Percentiles rank a stretch among this genome's conserved stretches.
These are phyloP conservation scores for Drosophila eohydei DNA, from an alignment of 2,888 invertebrate species.

Conservation along the genomic window DNA sequence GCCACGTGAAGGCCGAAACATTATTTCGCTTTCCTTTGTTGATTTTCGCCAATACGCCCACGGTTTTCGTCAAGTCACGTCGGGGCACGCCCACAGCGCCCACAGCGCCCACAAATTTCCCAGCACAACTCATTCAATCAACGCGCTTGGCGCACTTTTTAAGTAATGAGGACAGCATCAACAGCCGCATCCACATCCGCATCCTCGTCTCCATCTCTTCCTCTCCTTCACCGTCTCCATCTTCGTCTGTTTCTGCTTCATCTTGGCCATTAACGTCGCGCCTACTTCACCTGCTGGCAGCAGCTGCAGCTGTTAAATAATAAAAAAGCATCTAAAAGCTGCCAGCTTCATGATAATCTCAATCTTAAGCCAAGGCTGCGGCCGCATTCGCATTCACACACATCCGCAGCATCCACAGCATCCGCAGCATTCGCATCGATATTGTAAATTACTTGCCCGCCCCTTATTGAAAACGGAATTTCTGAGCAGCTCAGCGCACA, in stretches of 20 bases:
- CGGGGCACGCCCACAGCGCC: slow-evolving; percentile 16
- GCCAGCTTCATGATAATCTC: slow-evolving; percentile 47
- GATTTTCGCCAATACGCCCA: slow-evolving; percentile 26
- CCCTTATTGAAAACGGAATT: slow-evolving; percentile 37
- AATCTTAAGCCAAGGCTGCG: slow-evolving; percentile 58
- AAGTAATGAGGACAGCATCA: slow-evolving; percentile 70
- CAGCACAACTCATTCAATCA: slow-evolving; percentile 67
- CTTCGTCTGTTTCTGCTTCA: not conserved
- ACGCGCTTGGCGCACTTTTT: slow-evolving; percentile 64
- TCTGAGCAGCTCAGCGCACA: slow-evolving; percentile 20
- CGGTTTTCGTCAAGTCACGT: slow-evolving; percentile 13
- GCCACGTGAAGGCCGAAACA: slow-evolving; percentile 26
- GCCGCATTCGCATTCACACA: slow-evolving; percentile 37
- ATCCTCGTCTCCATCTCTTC: not conserved
- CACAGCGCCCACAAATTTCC: not conserved
- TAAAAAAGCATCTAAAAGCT: slow-evolving; percentile 51
- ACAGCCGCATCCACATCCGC: slow-evolving; percentile 33
- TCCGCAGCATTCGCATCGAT: slow-evolving; percentile 50
- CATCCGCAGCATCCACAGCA: slow-evolving; percentile 7
- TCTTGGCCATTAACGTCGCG: slow-evolving; percentile 5
- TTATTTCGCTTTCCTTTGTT: not conserved
- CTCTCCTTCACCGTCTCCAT: not conserved
- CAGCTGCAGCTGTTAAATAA: slow-evolving; percentile 54
- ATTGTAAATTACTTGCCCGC: slow-evolving; percentile 60
- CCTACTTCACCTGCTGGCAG: slow-evolving; percentile 47